A percentile compares a stretch with the other conserved stretches of the same genome.
These are phyloP conservation scores for Dolichopus griseipennis DNA, from an alignment of 2,888 invertebrate species.

Conservation along the genomic window DNA sequence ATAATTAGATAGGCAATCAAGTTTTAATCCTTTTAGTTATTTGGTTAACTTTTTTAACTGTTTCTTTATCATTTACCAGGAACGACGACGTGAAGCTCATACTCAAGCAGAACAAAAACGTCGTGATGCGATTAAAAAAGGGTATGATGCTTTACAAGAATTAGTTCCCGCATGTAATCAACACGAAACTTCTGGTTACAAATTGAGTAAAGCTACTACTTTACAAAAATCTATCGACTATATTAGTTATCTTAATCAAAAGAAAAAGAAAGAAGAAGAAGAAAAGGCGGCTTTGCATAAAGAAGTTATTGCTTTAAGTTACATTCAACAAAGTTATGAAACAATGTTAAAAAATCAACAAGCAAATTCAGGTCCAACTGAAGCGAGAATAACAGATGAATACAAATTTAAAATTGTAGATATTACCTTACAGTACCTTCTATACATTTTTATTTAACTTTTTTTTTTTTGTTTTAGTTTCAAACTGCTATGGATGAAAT, in stretches of 20 bases:
- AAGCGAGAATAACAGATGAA: conserved; percentile 85
- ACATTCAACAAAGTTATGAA: conserved; percentile 92
- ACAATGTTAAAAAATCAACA: conserved; percentile 95
- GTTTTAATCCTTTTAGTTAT: too few species aligned
- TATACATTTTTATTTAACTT: conserved; percentile 5
- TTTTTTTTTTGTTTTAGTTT: conserved; percentile 53
- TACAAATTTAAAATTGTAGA: conserved; percentile 92
- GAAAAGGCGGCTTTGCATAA: conserved; percentile 81
- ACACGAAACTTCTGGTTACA: conserved; percentile 83
- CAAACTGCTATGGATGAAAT: conserved; percentile 91
- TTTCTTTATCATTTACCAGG: conserved; percentile 56
- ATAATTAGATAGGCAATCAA: too few species aligned
- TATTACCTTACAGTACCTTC: conserved; percentile 24
- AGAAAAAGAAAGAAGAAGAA: conserved; percentile 91
- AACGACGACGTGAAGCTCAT: conserved; percentile 87
- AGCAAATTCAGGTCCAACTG: conserved; percentile 77
- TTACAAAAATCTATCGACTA: conserved; percentile 92
- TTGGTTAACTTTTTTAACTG: too few species aligned
- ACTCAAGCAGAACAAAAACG: conserved; percentile 95
- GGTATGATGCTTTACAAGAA: conserved; percentile 88
- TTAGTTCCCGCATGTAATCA: conserved; percentile 91
- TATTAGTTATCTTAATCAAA: conserved; percentile 81
- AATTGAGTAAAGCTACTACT: conserved; percentile 88
- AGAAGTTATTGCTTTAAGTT: conserved; percentile 86
- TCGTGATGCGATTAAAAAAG: conserved; percentile 93